Evolutionary conservation across 2,888 invertebrate genomes (phyloP), one percentile per base, ranked within the genome.

Genomic region (Syrista parreyssii): DNA sequence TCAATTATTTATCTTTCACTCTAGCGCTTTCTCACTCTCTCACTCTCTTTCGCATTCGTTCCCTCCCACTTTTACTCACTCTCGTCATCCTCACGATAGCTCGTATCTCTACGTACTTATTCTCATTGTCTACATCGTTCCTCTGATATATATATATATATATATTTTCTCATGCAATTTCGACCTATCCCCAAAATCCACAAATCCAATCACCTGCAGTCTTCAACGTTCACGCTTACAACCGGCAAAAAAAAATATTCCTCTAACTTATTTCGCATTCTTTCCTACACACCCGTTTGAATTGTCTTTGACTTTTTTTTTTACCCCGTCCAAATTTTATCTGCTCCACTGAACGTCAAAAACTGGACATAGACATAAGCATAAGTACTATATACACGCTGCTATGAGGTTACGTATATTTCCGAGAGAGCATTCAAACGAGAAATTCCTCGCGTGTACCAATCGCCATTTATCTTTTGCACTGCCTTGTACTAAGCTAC

Each of bases 1-100:
- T 73, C 73, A 6, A n/a, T 31, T 55, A 31, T 36, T 31, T 75
- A 36, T n/a, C 75, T 36, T 31, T 75, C 75, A 40, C 34, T 73
- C 31, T 36, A 30, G n/a, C 36, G 4, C 75, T 34, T 30, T 74
- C 34, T 74, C 33, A 36, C 34, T n/a, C 73, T 73, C 34, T 73
- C 73, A 23, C 30, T 73, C 35, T 34, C 74, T 74, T 2, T 32
- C 74, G 3, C 35, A 74, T 32, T 30, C 31, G 31, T 11, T 31
- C 71, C 31, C 31, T 32, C 31, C 9, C 71, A 33, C 32, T 71
- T 55, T 55, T 55, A 15, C 55, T 23, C 23, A 55, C 55, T 55
- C 55, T 55, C 55, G 9, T 23, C 23, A 55, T 55, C 55, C 9
- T 55, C 2, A 55, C 55, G 23, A 55, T 55, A 23, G 9, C 55